A percentile compares a stretch with the other conserved stretches of the same genome.
Evolutionary conservation across 2,797 vertebrate species (phyloP).

Genomic region (Lophius americanus): DNA sequence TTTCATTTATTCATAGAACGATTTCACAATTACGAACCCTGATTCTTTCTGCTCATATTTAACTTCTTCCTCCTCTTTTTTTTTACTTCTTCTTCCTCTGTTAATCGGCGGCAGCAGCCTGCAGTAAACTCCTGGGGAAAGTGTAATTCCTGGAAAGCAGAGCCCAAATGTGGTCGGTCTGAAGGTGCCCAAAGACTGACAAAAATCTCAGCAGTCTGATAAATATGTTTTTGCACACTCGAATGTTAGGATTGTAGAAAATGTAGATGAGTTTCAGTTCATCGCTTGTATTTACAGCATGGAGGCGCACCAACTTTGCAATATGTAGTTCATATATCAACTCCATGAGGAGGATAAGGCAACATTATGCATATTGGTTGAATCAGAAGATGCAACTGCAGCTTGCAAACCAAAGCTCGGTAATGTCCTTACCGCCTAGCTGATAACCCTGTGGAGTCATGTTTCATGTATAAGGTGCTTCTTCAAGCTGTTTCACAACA

Average conservation of each 20-base stretch:
- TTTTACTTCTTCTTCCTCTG: too few species aligned
- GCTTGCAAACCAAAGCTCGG: neutral
- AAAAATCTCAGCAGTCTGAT: neutral
- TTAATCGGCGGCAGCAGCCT: too few species aligned
- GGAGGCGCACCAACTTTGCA: neutral
- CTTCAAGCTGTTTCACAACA: constrained; percentile 21
- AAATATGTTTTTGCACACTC: constrained; percentile 1
- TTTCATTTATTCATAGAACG: too few species aligned
- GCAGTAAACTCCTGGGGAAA: too few species aligned
- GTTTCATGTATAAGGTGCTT: constrained; percentile 46
- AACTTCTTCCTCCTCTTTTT: too few species aligned
- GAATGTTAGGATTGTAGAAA: neutral
- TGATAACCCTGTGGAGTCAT: constrained; percentile 25
- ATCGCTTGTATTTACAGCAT: neutral
- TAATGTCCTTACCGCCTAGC: constrained; percentile 13
- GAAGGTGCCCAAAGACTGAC: too few species aligned
- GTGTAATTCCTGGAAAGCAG: too few species aligned
- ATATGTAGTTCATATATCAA: constrained; percentile 7
- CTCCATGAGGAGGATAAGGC: constrained; percentile 11
- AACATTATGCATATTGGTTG: constrained; percentile 17
- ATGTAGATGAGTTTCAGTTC: neutral
- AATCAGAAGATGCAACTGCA: constrained; percentile 8
- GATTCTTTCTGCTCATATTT: too few species aligned
- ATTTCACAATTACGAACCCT: too few species aligned
- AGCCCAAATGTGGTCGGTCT: too few species aligned